These are phyloP conservation scores for Samia ricini DNA, from an alignment of 1,140 invertebrate genomes.

Conservation along the genomic window DNA sequence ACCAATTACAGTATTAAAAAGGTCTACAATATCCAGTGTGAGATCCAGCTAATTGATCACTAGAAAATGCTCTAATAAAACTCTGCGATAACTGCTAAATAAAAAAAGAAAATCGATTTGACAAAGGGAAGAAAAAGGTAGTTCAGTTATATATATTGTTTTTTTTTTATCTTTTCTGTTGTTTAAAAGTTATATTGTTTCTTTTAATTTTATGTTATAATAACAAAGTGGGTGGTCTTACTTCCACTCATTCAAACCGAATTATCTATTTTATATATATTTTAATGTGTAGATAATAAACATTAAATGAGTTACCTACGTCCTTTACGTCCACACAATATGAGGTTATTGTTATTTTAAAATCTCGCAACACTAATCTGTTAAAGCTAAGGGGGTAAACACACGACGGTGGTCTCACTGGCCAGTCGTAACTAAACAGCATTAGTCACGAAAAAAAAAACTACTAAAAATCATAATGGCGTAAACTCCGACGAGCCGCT, in stretches of 20 bases:
- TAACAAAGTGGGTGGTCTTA: conserved; percentile 3
- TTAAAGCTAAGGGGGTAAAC: conserved; percentile 43
- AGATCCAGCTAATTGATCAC: too few species aligned
- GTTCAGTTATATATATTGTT: too few species aligned
- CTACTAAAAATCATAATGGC: conserved; percentile 20
- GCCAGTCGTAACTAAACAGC: conserved; percentile 44
- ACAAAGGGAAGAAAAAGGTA: too few species aligned
- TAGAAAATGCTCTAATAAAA: too few species aligned
- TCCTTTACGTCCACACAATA: conserved; percentile 41
- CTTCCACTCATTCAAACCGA: conserved; percentile 35
- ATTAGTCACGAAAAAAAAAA: conserved; percentile 22
- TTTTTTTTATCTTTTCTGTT: too few species aligned
- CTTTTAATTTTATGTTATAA: too few species aligned
- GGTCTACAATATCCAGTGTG: too few species aligned
- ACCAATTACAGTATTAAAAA: too few species aligned
- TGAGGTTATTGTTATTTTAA: conserved; percentile 45
- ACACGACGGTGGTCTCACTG: conserved; percentile 51
- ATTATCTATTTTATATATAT: conserved; percentile 13
- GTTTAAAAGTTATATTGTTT: too few species aligned
- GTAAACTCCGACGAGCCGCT: conserved; percentile 11
- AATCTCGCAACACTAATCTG: conserved; percentile 34
- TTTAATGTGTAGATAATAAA: neutral
- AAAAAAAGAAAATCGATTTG: too few species aligned
- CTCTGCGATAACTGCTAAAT: too few species aligned
- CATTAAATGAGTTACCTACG: neutral